A percentile compares a stretch with the other conserved stretches of the same genome.
Conservation (phyloP, 2,797 vertebrate species). For the Zonotrichia albicollis region DNA sequence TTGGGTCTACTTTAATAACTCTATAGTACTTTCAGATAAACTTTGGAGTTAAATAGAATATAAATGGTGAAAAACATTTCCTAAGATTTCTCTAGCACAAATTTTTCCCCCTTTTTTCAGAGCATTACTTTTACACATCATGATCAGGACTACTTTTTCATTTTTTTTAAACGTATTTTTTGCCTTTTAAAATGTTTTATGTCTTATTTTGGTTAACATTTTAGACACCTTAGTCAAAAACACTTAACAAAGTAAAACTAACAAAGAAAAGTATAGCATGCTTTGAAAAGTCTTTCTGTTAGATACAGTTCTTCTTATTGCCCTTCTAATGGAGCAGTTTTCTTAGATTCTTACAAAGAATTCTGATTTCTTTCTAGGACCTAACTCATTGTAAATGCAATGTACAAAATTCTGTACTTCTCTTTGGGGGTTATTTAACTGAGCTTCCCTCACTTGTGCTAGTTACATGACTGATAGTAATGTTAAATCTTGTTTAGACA, state of each 20-base stretch:
- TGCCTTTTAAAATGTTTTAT: neutral
- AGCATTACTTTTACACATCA: neutral
- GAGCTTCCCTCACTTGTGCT: neutral
- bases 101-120: neutral
- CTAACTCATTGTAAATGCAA: neutral
- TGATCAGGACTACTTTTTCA: neutral
- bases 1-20: neutral
- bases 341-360: neutral
- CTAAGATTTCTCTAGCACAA: neutral
- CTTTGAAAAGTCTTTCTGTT: neutral
- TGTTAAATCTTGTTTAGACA: neutral
- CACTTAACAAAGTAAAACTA: neutral
- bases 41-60: neutral
- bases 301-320: neutral
- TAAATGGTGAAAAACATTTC: neutral
- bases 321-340: neutral
- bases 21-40: neutral
- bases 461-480: neutral
- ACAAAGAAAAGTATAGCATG: neutral
- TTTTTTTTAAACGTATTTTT: neutral
- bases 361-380: neutral
- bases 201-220: neutral
- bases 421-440: accelerated
- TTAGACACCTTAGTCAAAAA: neutral
- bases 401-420: neutral